Evolutionary conservation across 1,140 invertebrate genomes (phyloP).

Genomic region (Bombus cullumanus): DNA sequence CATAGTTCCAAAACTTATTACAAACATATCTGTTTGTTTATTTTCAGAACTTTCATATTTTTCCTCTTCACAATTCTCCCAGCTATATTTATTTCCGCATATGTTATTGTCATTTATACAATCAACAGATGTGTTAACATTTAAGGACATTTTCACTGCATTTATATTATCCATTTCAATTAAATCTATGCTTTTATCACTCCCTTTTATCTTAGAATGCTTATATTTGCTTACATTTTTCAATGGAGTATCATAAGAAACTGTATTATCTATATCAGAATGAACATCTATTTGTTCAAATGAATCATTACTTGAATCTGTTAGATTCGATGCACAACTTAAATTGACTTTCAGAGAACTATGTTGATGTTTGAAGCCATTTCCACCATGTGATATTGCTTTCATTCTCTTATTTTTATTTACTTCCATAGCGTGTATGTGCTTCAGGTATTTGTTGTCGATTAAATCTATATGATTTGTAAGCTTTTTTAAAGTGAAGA

Average conservation of each 20-base stretch:
- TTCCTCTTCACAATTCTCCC: background rate
- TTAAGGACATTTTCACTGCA: conserved; percentile 54
- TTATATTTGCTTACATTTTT: conserved; percentile 48
- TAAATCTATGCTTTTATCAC: conserved; percentile 35
- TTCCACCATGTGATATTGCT: background rate
- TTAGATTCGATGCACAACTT: conserved; percentile 65
- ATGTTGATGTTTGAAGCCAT: conserved; percentile 45
- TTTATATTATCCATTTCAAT: conserved; percentile 1
- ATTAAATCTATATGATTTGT: background rate
- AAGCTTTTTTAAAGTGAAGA: background rate
- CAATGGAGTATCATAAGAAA: background rate
- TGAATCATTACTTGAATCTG: conserved; percentile 64
- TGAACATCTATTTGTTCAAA: conserved; percentile 36
- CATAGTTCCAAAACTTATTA: background rate
- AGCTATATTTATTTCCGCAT: background rate
- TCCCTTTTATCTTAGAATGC: background rate
- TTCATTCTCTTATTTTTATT: conserved; percentile 25
- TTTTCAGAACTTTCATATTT: conserved; percentile 2
- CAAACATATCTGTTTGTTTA: background rate
- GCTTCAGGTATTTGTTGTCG: background rate
- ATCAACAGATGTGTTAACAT: conserved; percentile 74
- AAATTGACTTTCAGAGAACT: conserved; percentile 75
- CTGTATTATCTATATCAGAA: background rate
- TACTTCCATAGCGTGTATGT: background rate
- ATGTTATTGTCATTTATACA: background rate